Evolutionary conservation across 2,797 vertebrate genomes (phyloP), one percentile per base, ranked within the genome.

Genomic region (Lindbergichthys nudifrons): DNA sequence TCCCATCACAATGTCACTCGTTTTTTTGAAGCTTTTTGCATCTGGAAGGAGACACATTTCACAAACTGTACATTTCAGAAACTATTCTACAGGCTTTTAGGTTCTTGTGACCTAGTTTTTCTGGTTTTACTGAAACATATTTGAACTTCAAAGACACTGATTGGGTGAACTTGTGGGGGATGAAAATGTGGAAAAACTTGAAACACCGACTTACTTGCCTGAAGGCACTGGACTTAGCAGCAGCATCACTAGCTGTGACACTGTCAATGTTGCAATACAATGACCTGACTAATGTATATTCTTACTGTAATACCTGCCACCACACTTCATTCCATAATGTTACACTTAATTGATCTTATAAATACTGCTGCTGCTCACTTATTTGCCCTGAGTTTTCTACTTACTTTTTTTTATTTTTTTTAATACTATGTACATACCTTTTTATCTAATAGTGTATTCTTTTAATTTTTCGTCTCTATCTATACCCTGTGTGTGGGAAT

Each of bases 1-100:
- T 86, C 69, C 52, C 76, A 59, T 78, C 51, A 73, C 73, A 83
- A 78, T 84, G 77, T 82, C 60, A 67, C 47, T 81, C 12, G 15
- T 26, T 65, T 74, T 79, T 53, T 3, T 8, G 45, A 59, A 45
- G 46, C 32, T 75, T 71, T 77, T 68, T 75, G 57, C 19, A 72
- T 73, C 68, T 83, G 54, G 56, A 80, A 56, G 36, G 48, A 82
- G 61, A 80, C 60, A 51, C 30, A 64, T 71, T 87, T 89, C 53
- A 60, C 42, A 46, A 69, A 72, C 16, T 50, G 47, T 56, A 42
- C 64, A 51, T 71, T 66, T 65, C 30, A 75, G 39, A 60, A 10
- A 59, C 13, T 60, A 15, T 51, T 1, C 21, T 74, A 6, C 47
- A 43, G 23, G 36, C 26, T 65, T 63, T 52, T 10, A 69, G 7